These are phyloP conservation scores for Hanleya hanleyi DNA, from an alignment of 2,888 invertebrate species.

Conservation along the genomic window DNA sequence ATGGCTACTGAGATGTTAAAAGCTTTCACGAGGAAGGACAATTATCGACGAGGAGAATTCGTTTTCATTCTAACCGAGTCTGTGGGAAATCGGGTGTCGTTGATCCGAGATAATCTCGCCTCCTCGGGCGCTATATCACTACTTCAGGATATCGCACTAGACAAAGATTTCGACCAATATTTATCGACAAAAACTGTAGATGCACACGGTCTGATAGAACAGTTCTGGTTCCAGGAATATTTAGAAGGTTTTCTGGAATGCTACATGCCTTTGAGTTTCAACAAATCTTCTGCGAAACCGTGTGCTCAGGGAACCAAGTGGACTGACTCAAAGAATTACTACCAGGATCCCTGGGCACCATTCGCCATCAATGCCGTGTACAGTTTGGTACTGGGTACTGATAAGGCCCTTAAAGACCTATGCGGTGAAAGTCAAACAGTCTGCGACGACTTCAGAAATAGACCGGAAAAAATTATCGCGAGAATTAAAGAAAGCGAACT, in stretches of 20 bases:
- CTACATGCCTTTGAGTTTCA: background rate
- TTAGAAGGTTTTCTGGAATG: background rate
- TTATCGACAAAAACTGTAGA: background rate
- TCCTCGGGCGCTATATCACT: background rate
- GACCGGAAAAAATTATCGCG: background rate
- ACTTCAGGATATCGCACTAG: background rate
- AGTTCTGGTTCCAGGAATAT: background rate
- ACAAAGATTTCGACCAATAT: background rate
- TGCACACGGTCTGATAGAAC: background rate
- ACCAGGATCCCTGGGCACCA: no score
- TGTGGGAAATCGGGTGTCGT: background rate
- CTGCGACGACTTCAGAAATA: background rate
- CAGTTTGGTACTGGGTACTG: background rate
- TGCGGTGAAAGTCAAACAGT: no score
- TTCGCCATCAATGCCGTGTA: no score
- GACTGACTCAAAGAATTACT: no score
- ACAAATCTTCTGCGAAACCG: background rate
- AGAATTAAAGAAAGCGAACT: background rate
- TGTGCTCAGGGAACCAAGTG: background rate
- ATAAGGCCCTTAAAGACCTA: background rate
- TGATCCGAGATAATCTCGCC: background rate
- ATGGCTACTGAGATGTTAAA: background rate
- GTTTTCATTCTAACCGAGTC: constrained; percentile 6
- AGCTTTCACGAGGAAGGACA: background rate
- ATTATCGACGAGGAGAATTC: background rate